phyloP scores from a whole-genome alignment of 2,888 invertebrate species.

The Blastobasis adustella region DNA sequence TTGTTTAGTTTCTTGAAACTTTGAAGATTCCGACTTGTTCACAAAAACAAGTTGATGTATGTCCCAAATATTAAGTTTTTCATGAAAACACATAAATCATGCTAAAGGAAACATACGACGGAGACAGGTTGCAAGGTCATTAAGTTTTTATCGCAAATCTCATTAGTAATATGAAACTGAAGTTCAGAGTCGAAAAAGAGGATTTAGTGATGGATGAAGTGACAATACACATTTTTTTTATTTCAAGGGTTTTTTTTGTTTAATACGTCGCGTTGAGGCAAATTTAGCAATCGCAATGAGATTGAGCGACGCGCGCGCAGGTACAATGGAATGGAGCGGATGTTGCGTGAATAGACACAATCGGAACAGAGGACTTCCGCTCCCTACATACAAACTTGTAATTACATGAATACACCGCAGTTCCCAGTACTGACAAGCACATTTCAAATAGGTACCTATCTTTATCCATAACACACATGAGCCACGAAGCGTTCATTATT shows the following conservation, averaged over 20 bases:
- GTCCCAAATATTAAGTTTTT: slow-evolving; percentile 18
- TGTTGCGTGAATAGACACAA: slow-evolving; percentile 47
- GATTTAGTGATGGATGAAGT: not conserved
- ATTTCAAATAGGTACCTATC: too few species aligned
- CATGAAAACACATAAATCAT: slow-evolving; percentile 25
- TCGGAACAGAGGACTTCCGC: slow-evolving; percentile 53
- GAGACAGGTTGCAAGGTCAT: slow-evolving; percentile 3
- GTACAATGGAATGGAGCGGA: slow-evolving; percentile 50
- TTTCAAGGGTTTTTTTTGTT: too few species aligned
- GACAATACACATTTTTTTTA: not conserved
- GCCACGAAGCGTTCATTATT: too few species aligned
- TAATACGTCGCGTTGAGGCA: not conserved
- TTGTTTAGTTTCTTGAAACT: slow-evolving; percentile 16
- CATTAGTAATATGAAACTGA: not conserved
- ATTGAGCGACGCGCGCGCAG: slow-evolving; percentile 31
- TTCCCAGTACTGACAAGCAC: not conserved
- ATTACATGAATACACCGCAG: slow-evolving; percentile 1
- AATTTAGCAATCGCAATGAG: slow-evolving; percentile 10
- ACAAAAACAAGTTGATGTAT: slow-evolving; percentile 31
- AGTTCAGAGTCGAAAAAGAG: not conserved
- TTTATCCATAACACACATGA: too few species aligned
- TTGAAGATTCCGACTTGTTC: slow-evolving; percentile 52
- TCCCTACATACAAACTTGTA: slow-evolving; percentile 16
- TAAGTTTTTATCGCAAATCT: slow-evolving; percentile 11
- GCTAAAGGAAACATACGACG: slow-evolving; percentile 16